Base-by-base conservation (phyloP, 2,113 vertebrate species). In the Scomber japonicus region DNA sequence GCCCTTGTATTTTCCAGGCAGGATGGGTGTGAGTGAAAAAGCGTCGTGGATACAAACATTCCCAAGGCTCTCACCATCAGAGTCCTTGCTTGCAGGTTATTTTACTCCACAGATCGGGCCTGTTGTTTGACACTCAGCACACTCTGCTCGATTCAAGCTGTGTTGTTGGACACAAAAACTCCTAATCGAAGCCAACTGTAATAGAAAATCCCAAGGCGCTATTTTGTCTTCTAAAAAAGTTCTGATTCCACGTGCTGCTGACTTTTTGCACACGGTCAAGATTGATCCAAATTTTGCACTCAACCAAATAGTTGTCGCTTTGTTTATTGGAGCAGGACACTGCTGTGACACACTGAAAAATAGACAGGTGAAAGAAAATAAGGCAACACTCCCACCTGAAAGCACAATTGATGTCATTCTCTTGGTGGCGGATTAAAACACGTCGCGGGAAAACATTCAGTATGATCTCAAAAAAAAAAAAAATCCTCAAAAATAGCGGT, bases 1-100 rank as follows among this genome's bases (percentile, higher is more conserved):
- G 80, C 73, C 90, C 89, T 86, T 77, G 85, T 83, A 68, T 85
- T 93, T 89, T 86, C 81, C 71, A 85, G 53, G 73, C 85, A 83
- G 88, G 88, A 92, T 91, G 90, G 84, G 77, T 80, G 88, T 87
- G 81, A 74, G 77, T 66, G 81, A 85, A 78, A 78, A 68, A 59
- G 30, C 40, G 15, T 74, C 54, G 56, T 48, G 31, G 64, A 69
- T 21, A 77, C 63, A 75, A 80, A 88, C 76, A 83, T 80, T 82
- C 71, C 64, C 60, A 82, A 80, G 72, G 73, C 50, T 72, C 68
- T 40, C 35, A 31, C 30, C 14, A 78, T 30, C n/a, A n/a, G 50
- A 48, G 53, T 59, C 64, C 64, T 82, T 64, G 53, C 64, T 82
- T 64, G 53, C 24, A 60, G 68, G 11, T 75, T 55, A 45, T 67